A percentile compares a stretch with the other conserved stretches of the same genome.
phyloP scores from a whole-genome alignment of 30 jellyfish, hydroid and myxozoan genomes.

The Hydractinia symbiolongicarpus region DNA sequence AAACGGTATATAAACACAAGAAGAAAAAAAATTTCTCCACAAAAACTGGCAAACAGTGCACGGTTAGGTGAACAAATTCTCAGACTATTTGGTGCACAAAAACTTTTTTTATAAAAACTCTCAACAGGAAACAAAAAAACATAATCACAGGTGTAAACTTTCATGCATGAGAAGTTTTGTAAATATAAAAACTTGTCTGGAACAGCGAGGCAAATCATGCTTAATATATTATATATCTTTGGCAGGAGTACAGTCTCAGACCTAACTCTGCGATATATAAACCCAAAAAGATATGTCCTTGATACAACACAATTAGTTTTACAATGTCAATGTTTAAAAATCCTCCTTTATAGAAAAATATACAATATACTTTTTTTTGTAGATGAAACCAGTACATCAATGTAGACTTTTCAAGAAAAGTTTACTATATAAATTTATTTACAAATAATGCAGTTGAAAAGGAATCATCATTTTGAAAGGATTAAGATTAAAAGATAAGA shows the following conservation, averaged over 20 bases:
- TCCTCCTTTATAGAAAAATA: slow-evolving; percentile 11
- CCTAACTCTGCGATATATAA: too few species aligned
- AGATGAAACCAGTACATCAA: slow-evolving; percentile 3
- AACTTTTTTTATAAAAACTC: slow-evolving; percentile 5
- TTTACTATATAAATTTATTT: not conserved
- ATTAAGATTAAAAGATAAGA: too few species aligned
- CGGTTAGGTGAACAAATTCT: slow-evolving; percentile 1
- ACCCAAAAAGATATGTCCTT: too few species aligned
- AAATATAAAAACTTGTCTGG: too few species aligned
- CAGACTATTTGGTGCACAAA: not conserved
- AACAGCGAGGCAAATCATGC: too few species aligned
- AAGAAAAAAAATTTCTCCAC: not conserved
- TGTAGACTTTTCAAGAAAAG: not conserved
- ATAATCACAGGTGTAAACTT: slow-evolving; percentile 17
- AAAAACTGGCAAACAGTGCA: not conserved
- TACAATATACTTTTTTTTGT: slow-evolving; percentile 6
- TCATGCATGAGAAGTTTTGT: slow-evolving; percentile 6
- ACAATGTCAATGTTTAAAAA: slow-evolving; percentile 7
- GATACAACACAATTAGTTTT: not conserved
- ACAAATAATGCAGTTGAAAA: too few species aligned
- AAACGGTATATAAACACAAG: too few species aligned
- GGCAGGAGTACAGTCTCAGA: too few species aligned
- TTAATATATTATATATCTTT: too few species aligned
- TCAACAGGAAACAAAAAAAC: not conserved
- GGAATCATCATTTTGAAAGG: too few species aligned